Percentiles rank a stretch among this genome's conserved stretches.
These are phyloP conservation scores for Parapsyche elsis DNA, from an alignment of 1,140 invertebrate genomes.

Conservation along the genomic window DNA sequence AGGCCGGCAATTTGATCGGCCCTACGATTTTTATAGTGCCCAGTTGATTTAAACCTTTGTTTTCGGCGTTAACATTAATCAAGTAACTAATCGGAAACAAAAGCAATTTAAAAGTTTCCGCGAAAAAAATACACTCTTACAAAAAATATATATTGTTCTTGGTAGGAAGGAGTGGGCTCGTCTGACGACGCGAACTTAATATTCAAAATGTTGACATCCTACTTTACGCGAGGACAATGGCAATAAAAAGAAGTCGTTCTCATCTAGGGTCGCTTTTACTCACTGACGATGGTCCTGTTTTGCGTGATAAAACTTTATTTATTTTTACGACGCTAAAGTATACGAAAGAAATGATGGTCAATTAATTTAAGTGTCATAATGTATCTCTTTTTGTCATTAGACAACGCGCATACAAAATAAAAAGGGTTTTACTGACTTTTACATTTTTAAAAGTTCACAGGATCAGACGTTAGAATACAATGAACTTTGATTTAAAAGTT, in stretches of 20 bases:
- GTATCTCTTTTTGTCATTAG: not conserved
- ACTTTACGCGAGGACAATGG: constrained; percentile 24
- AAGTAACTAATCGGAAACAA: constrained; percentile 45
- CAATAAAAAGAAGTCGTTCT: constrained; percentile 31
- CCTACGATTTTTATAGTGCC: constrained; percentile 35
- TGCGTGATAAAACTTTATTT: constrained; percentile 33
- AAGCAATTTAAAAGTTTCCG: constrained; percentile 41
- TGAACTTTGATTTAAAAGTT: too few relatives aligned
- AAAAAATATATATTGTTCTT: not conserved
- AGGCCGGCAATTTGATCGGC: constrained; percentile 33
- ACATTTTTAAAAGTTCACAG: too few relatives aligned
- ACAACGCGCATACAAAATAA: not conserved
- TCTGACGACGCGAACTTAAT: constrained; percentile 31
- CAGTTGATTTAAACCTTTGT: constrained; percentile 45
- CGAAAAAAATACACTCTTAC: constrained; percentile 36
- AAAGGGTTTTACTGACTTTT: too few relatives aligned
- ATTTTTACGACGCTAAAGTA: not conserved
- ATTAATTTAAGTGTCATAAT: constrained; percentile 27
- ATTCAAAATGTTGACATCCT: constrained; percentile 40
- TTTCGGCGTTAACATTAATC: constrained; percentile 39
- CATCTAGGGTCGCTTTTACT: not conserved
- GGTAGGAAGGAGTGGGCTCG: not conserved
- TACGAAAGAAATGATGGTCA: not conserved
- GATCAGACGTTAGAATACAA: too few relatives aligned
- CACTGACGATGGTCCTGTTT: constrained; percentile 18